A percentile compares a stretch with the other conserved stretches of the same genome.
Evolutionary conservation across 2,888 invertebrate species (phyloP).

Genomic region (Trichopria drosophilae): DNA sequence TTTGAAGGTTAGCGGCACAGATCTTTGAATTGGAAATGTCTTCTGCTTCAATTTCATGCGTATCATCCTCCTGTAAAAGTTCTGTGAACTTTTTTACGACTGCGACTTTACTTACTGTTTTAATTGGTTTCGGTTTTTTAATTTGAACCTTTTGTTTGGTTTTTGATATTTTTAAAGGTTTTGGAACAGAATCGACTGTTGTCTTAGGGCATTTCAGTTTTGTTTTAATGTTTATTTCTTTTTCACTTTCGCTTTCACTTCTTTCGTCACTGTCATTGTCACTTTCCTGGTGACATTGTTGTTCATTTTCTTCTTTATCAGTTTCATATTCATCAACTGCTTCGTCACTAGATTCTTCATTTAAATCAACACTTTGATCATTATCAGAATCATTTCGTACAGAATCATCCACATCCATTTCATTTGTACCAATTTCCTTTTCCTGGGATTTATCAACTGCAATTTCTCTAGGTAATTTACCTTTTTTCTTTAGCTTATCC

Average conservation of each 20-base stretch:
- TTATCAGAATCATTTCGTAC: neutral
- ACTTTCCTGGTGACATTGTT: neutral
- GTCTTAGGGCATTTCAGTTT: slow-evolving; percentile 6
- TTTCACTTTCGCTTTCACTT: slow-evolving; percentile 8
- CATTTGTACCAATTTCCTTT: neutral
- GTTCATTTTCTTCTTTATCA: slow-evolving; percentile 7
- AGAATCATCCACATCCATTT: neutral
- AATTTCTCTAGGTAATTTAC: too few species aligned
- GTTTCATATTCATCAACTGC: neutral
- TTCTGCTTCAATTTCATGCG: slow-evolving; percentile 4
- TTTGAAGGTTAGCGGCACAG: slow-evolving; percentile 30
- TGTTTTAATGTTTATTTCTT: slow-evolving; percentile 2
- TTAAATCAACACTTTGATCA: neutral
- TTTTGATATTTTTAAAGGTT: neutral
- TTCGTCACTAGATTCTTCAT: slow-evolving; percentile 1
- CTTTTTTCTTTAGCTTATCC: slow-evolving; percentile 29
- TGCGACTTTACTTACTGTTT: slow-evolving; percentile 43
- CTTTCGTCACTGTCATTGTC: slow-evolving; percentile 12
- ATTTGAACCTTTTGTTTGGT: neutral
- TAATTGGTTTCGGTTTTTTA: slow-evolving; percentile 15
- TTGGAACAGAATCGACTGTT: neutral
- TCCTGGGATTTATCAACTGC: neutral
- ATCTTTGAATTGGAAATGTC: neutral
- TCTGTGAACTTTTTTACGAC: slow-evolving; percentile 46
- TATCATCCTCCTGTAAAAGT: slow-evolving; percentile 35